Percentiles rank a stretch among this genome's conserved stretches.
Conservation (phyloP, 2,888 invertebrate genomes). For the Diarsia mendica region DNA sequence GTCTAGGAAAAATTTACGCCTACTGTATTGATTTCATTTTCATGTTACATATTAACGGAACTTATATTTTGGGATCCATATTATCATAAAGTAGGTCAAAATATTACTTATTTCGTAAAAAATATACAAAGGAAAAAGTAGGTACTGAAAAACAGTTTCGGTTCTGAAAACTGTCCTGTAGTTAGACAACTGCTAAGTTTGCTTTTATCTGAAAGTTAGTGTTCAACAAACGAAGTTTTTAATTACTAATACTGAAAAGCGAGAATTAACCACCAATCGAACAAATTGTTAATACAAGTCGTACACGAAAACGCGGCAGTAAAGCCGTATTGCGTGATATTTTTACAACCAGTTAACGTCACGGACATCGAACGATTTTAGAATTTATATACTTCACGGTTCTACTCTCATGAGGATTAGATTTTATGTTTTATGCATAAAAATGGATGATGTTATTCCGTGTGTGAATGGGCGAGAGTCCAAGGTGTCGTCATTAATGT, state of each 20-base stretch:
- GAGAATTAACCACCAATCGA: conserved; percentile 19
- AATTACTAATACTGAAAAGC: conserved; percentile 14
- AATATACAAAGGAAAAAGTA: too few species aligned
- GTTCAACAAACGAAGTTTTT: conserved; percentile 16
- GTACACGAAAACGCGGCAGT: conserved; percentile 39
- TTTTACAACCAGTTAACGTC: conserved; percentile 73
- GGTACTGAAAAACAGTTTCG: too few species aligned
- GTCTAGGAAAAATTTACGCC: too few species aligned
- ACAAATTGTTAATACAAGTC: conserved; percentile 28
- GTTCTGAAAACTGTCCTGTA: neutral
- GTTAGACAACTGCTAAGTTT: neutral
- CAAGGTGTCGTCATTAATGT: conserved; percentile 59
- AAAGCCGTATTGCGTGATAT: conserved; percentile 69
- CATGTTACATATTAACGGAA: too few species aligned
- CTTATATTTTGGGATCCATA: too few species aligned
- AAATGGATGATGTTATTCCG: conserved; percentile 59
- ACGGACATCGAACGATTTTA: conserved; percentile 70
- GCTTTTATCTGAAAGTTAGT: neutral
- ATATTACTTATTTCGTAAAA: too few species aligned
- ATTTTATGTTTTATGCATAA: conserved; percentile 62
- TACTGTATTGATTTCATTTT: too few species aligned
- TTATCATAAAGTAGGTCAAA: too few species aligned
- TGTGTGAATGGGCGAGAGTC: conserved; percentile 57
- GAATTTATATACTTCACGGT: conserved; percentile 65
- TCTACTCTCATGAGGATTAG: conserved; percentile 51